Evolutionary conservation across 2,797 vertebrate genomes (phyloP), one percentile per base, ranked within the genome.

Genomic region (Sylvia borin): DNA sequence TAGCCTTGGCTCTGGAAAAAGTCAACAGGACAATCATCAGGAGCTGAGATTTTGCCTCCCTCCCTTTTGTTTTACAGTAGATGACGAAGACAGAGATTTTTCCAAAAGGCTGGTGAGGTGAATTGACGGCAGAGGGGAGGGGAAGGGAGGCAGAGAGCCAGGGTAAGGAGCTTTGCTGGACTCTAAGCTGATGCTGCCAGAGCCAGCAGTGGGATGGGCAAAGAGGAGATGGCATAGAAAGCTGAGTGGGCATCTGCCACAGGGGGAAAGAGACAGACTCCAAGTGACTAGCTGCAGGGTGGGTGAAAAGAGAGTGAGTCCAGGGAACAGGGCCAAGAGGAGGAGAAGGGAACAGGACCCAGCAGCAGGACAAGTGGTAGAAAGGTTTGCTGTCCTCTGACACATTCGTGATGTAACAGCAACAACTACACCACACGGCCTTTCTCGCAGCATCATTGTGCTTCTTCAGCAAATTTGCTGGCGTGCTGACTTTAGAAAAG

Each of bases 61-160:
- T 96, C 31, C 7, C n/a, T 53, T 93, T 87, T 57, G 45, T 77
- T 91, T 91, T 90, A 91, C 68, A 75, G 72, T 85, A 85, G 65
- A 85, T 92, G 74, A 85, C 45, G 55, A 93, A 87, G 67, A 73
- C 13, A 26, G 50, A 72, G 54, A 68, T 92, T 94, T 95, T 55
- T 87, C 50, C 57, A 68, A 61, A 91, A 92, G 71, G 64, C 67
- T 65, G 73, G 11, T 51, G 83, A 92, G 43, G 27, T 2, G 0
- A 12, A 19, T 29, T 66, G 70, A 70, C 62, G 73, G 85, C 43
- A 34, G 82, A 81, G 73, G 25, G 54, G 50, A 91, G 57, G 19
- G 57, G 34, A 91, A 91, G 16, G 21, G 36, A 72, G 76, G 73
- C 73, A 84, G 53, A 29, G 24, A 93, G 87, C 71, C 94, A 87